These are phyloP conservation scores for Eupeodes latifasciatus DNA, from an alignment of 2,888 invertebrate genomes.

Conservation along the genomic window DNA sequence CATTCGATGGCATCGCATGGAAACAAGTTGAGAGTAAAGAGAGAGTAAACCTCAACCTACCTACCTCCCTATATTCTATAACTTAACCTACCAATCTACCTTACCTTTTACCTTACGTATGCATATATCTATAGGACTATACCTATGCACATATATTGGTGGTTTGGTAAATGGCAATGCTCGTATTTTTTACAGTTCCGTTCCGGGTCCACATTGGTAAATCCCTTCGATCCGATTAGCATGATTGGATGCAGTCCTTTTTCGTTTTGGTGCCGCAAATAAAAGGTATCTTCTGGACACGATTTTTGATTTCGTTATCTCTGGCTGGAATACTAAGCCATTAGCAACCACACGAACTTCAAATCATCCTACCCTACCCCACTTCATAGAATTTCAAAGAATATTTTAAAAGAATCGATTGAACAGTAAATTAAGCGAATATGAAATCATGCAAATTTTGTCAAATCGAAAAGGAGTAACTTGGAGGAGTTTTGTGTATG, in stretches of 20 bases:
- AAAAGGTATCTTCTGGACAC: slow-evolving; percentile 36
- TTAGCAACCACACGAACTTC: slow-evolving; percentile 10
- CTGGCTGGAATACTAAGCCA: slow-evolving; percentile 24
- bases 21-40: not conserved
- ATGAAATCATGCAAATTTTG: slow-evolving; percentile 65
- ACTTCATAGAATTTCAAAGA: not conserved
- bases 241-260: slow-evolving; percentile 60
- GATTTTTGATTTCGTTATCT: slow-evolving; percentile 58
- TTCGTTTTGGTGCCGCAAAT: slow-evolving; percentile 27
- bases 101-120: too few species aligned
- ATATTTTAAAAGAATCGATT: slow-evolving; percentile 49
- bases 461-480: slow-evolving; percentile 26
- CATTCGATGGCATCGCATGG: slow-evolving; percentile 4
- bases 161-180: slow-evolving; percentile 3
- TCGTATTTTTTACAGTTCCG: slow-evolving; percentile 22
- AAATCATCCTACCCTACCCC: not conserved
- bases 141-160: not conserved
- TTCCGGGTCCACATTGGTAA: slow-evolving; percentile 37
- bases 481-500: slow-evolving; percentile 15
- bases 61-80: too few species aligned
- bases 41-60: too few species aligned
- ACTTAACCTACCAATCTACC: too few species aligned
- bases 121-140: too few species aligned
- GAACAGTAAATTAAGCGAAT: slow-evolving; percentile 59
- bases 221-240: slow-evolving; percentile 71